Evolutionary conservation across 1,140 invertebrate genomes (phyloP).

Genomic region (Venturia canescens): DNA sequence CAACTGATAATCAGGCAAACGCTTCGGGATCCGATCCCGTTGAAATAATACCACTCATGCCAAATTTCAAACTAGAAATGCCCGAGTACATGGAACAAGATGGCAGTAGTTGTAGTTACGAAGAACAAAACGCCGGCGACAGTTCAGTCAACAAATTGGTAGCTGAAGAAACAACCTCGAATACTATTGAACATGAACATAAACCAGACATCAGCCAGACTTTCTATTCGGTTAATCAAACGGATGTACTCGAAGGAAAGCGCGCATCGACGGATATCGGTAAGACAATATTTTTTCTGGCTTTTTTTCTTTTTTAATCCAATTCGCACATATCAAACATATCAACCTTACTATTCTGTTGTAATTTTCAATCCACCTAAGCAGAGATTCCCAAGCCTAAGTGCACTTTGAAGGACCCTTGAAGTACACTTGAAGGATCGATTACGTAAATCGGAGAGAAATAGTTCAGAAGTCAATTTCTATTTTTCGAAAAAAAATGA

Average conservation of each 20-base stretch:
- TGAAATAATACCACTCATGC: constrained; percentile 76
- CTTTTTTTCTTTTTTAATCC: constrained; percentile 30
- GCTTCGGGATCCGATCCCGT: constrained; percentile 69
- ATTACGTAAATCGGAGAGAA: no score
- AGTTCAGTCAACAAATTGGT: constrained; percentile 67
- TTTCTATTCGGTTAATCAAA: constrained; percentile 73
- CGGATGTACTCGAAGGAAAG: constrained; percentile 69
- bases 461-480: no score
- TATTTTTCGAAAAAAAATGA: no score
- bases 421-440: no score
- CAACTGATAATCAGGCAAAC: constrained; percentile 63
- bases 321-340: no score
- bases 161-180: constrained; percentile 68
- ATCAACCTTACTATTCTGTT: no score
- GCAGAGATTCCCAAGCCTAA: no score
- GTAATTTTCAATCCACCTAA: no score
- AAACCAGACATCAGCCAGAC: constrained; percentile 75
- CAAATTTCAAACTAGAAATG: constrained; percentile 76
- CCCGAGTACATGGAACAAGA: constrained; percentile 76
- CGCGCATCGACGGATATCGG: constrained; percentile 72
- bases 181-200: constrained; percentile 68
- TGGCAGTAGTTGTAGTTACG: constrained; percentile 76
- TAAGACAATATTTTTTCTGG: constrained; percentile 54
- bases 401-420: no score
- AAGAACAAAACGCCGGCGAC: constrained; percentile 72